Evolutionary conservation across 2,888 invertebrate genomes (phyloP).

Genomic region (Chloroclysta siterata): DNA sequence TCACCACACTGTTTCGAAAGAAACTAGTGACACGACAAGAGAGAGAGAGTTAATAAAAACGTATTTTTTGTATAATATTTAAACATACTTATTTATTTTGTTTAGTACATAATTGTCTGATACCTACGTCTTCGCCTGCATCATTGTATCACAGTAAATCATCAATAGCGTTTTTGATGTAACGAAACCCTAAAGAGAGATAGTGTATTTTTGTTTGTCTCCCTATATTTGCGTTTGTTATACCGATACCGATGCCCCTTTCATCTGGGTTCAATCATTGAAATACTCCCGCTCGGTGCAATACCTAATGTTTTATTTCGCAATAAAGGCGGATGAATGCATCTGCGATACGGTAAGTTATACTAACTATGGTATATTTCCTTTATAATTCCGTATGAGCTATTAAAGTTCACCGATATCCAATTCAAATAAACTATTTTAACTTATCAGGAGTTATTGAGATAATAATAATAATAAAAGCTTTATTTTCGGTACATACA

Average conservation of each 20-base stretch:
- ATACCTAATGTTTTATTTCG: conserved; percentile 71
- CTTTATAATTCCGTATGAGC: conserved; percentile 10
- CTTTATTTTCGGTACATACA: too few species aligned
- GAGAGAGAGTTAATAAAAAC: too few species aligned
- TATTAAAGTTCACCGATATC: background rate
- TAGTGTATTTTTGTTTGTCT: conserved; percentile 3
- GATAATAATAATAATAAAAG: too few species aligned
- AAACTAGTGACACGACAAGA: too few species aligned
- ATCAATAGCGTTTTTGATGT: background rate
- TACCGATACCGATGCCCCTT: conserved; percentile 22
- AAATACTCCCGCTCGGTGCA: conserved; percentile 48
- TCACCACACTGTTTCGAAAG: too few species aligned
- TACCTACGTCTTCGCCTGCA: too few species aligned
- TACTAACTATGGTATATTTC: conserved; percentile 48
- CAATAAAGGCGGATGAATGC: conserved; percentile 69
- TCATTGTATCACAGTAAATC: background rate
- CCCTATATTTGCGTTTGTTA: conserved; percentile 12
- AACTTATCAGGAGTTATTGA: too few species aligned
- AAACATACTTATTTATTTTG: too few species aligned
- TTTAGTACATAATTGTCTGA: too few species aligned
- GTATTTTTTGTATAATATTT: too few species aligned
- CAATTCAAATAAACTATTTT: background rate
- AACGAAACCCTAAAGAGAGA: conserved; percentile 7
- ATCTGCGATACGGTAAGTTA: conserved; percentile 71
- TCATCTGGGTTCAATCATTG: conserved; percentile 56